Evolutionary conservation across 2,888 invertebrate species (phyloP), one percentile per base, ranked within the genome.

Genomic region (Clunio marinus): DNA sequence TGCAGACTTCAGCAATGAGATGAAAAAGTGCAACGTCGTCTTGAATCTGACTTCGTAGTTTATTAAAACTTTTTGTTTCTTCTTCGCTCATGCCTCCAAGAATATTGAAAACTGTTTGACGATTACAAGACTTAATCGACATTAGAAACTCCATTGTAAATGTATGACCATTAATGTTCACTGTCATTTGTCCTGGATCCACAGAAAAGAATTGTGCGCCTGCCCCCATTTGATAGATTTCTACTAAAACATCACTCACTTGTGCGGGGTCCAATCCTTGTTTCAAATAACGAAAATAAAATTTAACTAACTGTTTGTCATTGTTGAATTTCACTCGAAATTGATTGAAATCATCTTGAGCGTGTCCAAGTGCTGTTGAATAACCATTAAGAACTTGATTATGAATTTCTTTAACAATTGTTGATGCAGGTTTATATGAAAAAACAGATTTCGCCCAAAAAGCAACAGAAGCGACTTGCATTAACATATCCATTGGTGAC

Each of bases 131-230:
- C 35, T 51, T 66, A 1, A 66, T 66, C 2, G 46, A 55, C 55
- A 66, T 66, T 13, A 66, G 3, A 66, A 66, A 66, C 17, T 66
- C 66, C 66, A 66, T 66, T 13, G 66, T 66, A n/a, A 66, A 66
- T 3, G 66, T 66, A 22, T 66, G 66, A 20, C 66, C 66, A 35
- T 66, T 66, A n/a, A 66, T 66, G 66, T 46, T 46, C 1, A 66
- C 35, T 24, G 46, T 66, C 66, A 66, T 66, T 66, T 66, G 55
- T 13, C 28, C 66, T 22, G 66, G 55, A 55, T 66, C 55, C 5
- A 66, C 66, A 1, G 66, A 28, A 22, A 66, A 66, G 20, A 55
- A 55, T 35, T 66, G 46, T 1, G 66, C 51, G 20, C 32, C 32
- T 28, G 66, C 66, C 10, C 66, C 66, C 66, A 66, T 66, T 35